Base-by-base conservation (phyloP, 2,888 invertebrate genomes). In the Therioaphis trifolii region DNA sequence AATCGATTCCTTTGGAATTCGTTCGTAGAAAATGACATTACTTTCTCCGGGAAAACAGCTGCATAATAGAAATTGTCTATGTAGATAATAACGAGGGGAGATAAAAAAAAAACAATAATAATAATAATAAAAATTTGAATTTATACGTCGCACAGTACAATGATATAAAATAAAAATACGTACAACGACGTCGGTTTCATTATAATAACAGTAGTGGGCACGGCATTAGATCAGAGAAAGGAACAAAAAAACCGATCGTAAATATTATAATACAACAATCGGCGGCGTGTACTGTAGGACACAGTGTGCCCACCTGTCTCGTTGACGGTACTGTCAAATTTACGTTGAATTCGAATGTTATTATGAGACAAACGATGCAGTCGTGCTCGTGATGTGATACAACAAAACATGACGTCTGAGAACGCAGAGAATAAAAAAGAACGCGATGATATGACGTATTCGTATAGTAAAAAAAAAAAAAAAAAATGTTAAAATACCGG, bases 121-220 rank as follows among this genome's bases (percentile, higher is more conserved):
- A 15, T 24, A 76, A 35, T 5, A 43, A 29, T 76, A 55, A 63
- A 63, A 63, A 76, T 61, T 76, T 58, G 9, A 74, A 55, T 40
- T 58, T 75, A 43, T 58, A 58, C 52, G 11, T 58, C n/a, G 9
- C n/a, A n/a, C 24, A 0, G 58, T 21, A 15, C 43, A 76, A 46
- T 29, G 4, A 29, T 46, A 46, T n/a, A 61, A 74, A n/a, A 24
- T 21, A 52, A 43, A n/a, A 27, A n/a, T n/a, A n/a, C 12, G 1
- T 72, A 71, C 12, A 0, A 58, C 9, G 4, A 74, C 24, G 40
- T 72, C 71, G 35, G 24, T 61, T 75, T 61, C 46, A 49, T 77
- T 29, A 63, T 77, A 52, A 77, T 66, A 49, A 77, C 29, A n/a
- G n/a, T n/a, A n/a, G n/a, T n/a, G n/a, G n/a, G 14, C n/a, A 35